These are phyloP conservation scores for Eucidaris tribuloides DNA, from an alignment of 35 echinoderm and acorn worm genomes.

Conservation along the genomic window DNA sequence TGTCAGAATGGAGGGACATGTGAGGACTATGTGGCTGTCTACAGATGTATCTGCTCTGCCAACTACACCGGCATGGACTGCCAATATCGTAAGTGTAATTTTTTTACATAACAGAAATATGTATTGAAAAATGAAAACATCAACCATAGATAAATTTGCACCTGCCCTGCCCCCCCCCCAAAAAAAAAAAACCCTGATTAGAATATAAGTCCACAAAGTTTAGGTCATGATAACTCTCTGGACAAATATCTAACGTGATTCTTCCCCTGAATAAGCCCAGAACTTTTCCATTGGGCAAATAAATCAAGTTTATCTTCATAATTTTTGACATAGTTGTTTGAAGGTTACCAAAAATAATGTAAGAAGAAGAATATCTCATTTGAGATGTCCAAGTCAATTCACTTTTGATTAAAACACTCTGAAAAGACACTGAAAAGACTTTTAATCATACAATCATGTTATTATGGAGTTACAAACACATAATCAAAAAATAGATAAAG, in stretches of 20 bases:
- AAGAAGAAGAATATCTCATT: not conserved
- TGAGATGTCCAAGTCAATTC: not conserved
- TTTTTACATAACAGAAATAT: not conserved
- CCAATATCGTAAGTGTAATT: conserved; percentile 14
- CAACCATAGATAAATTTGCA: not conserved
- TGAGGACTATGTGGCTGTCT: conserved; percentile 16
- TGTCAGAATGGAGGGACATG: conserved; percentile 84
- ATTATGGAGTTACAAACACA: too few species aligned
- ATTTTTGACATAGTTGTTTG: too few species aligned
- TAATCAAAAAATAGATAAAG: not conserved
- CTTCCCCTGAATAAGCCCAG: not conserved
- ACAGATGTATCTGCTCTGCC: conserved; percentile 29
- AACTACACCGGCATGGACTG: conserved; percentile 26
- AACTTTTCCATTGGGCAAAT: too few species aligned
- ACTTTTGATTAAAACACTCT: not conserved
- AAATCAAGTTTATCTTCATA: too few species aligned
- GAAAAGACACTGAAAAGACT: too few species aligned
- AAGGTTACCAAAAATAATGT: too few species aligned
- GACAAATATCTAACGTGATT: too few species aligned
- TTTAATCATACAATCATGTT: too few species aligned
- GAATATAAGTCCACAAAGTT: not conserved
- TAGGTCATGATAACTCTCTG: too few species aligned
- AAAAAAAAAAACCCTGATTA: not conserved
- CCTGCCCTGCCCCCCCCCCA: not conserved
- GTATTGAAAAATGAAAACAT: not conserved